Percentiles rank a stretch among this genome's conserved stretches.
Evolutionary conservation across 2,113 vertebrate species (phyloP).

Genomic region (Mugil cephalus): DNA sequence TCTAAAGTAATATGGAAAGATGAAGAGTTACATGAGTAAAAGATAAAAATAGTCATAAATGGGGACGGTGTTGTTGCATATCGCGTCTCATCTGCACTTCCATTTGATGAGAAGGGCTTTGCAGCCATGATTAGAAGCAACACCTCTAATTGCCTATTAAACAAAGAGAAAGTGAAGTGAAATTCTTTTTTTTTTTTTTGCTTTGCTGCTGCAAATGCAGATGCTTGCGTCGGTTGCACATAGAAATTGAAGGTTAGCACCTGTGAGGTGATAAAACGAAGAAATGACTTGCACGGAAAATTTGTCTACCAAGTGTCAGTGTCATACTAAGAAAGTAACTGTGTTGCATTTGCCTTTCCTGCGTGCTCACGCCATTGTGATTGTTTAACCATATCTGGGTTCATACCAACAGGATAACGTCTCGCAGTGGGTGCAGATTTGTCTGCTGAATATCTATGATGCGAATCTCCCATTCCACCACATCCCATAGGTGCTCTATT

Average conservation of each 20-base stretch:
- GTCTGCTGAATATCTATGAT: no score
- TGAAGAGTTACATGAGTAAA: conserved; percentile 62
- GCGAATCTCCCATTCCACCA: no score
- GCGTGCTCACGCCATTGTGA: no score
- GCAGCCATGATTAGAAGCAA: background rate
- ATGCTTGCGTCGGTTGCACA: background rate
- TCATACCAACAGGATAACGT: no score
- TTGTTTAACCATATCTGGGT: no score
- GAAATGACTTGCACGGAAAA: conserved; percentile 1
- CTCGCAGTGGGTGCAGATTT: no score
- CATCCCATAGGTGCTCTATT: no score
- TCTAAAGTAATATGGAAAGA: conserved; percentile 30
- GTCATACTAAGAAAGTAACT: no score
- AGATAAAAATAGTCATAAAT: conserved; percentile 32
- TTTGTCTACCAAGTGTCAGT: conserved; percentile 20
- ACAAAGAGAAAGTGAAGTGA: background rate
- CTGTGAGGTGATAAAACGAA: conserved; percentile 7
- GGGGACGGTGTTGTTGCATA: background rate
- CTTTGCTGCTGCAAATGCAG: background rate
- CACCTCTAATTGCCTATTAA: conserved; percentile 22
- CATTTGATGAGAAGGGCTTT: conserved; percentile 5
- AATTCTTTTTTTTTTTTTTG: background rate
- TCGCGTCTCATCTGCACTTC: conserved; percentile 15
- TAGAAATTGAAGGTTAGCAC: background rate
- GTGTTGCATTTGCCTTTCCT: no score